Evolutionary conservation across 2,888 invertebrate genomes (phyloP).

Genomic region (Stenchaetothrips biformis): DNA sequence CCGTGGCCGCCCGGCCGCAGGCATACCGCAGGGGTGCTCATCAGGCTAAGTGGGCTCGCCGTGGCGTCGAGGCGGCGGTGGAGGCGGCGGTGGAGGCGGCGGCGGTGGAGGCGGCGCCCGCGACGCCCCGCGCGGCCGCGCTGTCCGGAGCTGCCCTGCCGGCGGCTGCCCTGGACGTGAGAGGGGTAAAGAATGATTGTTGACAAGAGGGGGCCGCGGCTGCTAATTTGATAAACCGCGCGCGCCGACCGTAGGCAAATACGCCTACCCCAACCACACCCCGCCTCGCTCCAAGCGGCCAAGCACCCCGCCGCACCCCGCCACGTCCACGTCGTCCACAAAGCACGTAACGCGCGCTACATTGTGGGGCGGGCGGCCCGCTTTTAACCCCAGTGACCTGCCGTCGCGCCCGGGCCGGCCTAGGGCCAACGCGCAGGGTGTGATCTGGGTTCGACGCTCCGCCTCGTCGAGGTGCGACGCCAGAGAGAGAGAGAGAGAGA

Average conservation of each 20-base stretch:
- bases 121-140: background rate
- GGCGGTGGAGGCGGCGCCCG: background rate
- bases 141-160: background rate
- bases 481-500: background rate
- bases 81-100: background rate
- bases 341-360: too few species aligned
- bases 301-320: background rate
- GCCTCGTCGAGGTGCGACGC: too few species aligned
- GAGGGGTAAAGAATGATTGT: slow-evolving; percentile 9
- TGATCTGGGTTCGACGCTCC: too few species aligned
- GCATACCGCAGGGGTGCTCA: background rate
- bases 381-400: too few species aligned
- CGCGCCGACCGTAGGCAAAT: background rate
- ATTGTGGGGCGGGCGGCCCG: too few species aligned
- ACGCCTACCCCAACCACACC: background rate
- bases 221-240: background rate
- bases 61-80: background rate
- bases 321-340: too few species aligned
- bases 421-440: too few species aligned
- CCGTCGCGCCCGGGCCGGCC: too few species aligned
- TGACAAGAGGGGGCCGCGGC: background rate
- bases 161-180: background rate
- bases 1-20: background rate
- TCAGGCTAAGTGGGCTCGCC: background rate
- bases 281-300: too few species aligned